Evolutionary conservation across 2,888 invertebrate genomes (phyloP).

Genomic region (Seira musarum): DNA sequence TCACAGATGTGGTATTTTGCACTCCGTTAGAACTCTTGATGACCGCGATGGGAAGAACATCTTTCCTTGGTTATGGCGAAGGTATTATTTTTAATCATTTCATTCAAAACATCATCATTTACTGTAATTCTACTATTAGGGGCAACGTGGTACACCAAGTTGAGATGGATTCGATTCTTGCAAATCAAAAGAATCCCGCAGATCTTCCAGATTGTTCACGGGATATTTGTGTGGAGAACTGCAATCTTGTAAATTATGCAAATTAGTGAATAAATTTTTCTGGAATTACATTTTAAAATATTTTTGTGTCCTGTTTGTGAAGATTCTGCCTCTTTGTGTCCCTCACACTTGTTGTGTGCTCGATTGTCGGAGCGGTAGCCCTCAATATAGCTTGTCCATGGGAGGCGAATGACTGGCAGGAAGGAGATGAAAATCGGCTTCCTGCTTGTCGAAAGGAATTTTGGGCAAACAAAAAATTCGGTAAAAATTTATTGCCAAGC

Average conservation of each 20-base stretch:
- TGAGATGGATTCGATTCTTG: slow-evolving; percentile 59
- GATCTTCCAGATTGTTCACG: slow-evolving; percentile 58
- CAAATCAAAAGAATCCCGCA: no score
- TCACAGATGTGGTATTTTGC: slow-evolving; percentile 56
- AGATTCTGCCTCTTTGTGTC: slow-evolving; percentile 57
- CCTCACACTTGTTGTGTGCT: slow-evolving; percentile 47
- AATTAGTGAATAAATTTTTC: background rate
- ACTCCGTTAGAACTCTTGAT: slow-evolving; percentile 59
- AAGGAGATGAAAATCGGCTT: slow-evolving; percentile 55
- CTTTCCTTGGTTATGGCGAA: slow-evolving; percentile 45
- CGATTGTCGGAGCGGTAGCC: slow-evolving; percentile 48
- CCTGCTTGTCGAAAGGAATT: slow-evolving; percentile 54
- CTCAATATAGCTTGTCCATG: slow-evolving; percentile 59
- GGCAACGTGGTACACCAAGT: slow-evolving; percentile 49
- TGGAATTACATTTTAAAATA: background rate
- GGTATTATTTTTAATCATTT: slow-evolving; percentile 26
- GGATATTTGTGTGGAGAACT: slow-evolving; percentile 58
- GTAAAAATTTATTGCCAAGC: no score
- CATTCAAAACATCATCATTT: no score
- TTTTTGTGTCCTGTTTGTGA: background rate
- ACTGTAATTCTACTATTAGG: slow-evolving; percentile 2
- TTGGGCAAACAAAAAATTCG: slow-evolving; percentile 57
- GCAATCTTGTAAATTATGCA: slow-evolving; percentile 53
- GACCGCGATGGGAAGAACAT: slow-evolving; percentile 28
- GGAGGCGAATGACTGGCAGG: slow-evolving; percentile 49